Conservation (phyloP, 64 coral and sea anemone species). For the Dendrophyllia cribrosa region DNA sequence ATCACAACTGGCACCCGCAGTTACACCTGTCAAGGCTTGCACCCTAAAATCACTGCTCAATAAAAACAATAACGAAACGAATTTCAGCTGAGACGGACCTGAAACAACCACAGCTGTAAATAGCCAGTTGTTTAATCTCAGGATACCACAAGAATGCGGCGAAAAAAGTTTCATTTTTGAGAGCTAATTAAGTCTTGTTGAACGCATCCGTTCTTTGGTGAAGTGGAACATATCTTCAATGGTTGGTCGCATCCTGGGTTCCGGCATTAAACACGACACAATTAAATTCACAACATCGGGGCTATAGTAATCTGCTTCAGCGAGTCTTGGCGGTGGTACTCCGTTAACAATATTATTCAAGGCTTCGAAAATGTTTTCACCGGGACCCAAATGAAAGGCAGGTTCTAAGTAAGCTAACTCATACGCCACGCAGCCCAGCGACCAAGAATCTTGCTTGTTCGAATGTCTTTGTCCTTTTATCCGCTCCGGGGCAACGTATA, state of each 20-base stretch:
- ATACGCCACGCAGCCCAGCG: constrained; percentile 76
- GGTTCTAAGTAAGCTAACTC: constrained; percentile 73
- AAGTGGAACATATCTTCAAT: constrained; percentile 53
- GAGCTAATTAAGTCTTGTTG: not conserved
- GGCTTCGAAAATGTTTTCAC: constrained; percentile 68
- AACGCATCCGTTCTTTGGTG: constrained; percentile 35
- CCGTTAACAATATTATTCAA: constrained; percentile 81
- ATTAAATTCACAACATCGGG: constrained; percentile 52
- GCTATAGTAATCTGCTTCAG: constrained; percentile 29
- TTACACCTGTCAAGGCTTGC: not conserved
- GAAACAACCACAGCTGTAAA: not conserved
- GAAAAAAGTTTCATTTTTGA: not conserved
- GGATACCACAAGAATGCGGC: too few relatives aligned
- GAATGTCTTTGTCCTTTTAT: constrained; percentile 71
- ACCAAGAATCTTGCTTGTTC: constrained; percentile 67
- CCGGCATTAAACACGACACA: constrained; percentile 68
- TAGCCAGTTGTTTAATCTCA: not conserved
- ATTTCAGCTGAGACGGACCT: not conserved
- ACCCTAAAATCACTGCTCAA: not conserved
- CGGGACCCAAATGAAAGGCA: constrained; percentile 38
- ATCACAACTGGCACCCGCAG: not conserved
- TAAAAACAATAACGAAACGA: not conserved
- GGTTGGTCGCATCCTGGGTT: constrained; percentile 50
- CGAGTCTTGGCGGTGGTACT: constrained; percentile 45
- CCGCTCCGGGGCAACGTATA: constrained; percentile 84